Conservation (phyloP, 1,140 invertebrate genomes). For the Heliconius hermathena region DNA sequence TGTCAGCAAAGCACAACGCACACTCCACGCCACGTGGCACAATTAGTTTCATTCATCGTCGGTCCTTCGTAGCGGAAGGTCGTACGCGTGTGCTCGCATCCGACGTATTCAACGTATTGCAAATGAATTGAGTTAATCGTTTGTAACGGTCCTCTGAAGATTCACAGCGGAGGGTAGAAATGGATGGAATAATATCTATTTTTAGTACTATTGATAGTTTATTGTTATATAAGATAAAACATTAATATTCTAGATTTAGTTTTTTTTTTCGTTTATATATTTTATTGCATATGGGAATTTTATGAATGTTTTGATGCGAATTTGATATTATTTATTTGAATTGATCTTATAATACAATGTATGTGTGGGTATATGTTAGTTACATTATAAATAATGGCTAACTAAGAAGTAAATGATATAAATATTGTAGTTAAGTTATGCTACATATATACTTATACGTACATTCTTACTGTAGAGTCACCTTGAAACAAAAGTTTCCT, state of each 20-base stretch:
- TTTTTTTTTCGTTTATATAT: not conserved
- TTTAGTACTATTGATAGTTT: conserved; percentile 6
- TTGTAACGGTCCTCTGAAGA: conserved; percentile 44
- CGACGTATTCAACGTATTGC: conserved; percentile 53
- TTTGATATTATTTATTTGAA: not conserved
- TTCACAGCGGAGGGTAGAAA: conserved; percentile 23
- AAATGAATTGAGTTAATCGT: conserved; percentile 71
- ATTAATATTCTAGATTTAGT: not conserved
- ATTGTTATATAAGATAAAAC: not conserved
- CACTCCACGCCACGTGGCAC: conserved; percentile 64
- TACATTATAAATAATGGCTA: too few relatives aligned
- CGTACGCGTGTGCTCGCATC: conserved; percentile 53
- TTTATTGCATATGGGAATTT: too few relatives aligned
- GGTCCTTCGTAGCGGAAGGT: conserved; percentile 62
- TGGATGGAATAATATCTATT: conserved; percentile 37
- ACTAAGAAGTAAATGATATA: too few relatives aligned
- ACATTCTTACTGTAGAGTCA: not conserved
- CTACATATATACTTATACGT: not conserved
- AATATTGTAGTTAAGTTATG: too few relatives aligned
- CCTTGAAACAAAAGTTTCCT: not conserved
- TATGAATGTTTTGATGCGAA: too few relatives aligned
- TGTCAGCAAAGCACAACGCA: conserved; percentile 50
- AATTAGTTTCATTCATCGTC: conserved; percentile 69
- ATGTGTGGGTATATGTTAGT: too few relatives aligned
- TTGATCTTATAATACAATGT: not conserved